phyloP scores from a whole-genome alignment of 2,113 vertebrate species.

The Nettapus auritus region DNA sequence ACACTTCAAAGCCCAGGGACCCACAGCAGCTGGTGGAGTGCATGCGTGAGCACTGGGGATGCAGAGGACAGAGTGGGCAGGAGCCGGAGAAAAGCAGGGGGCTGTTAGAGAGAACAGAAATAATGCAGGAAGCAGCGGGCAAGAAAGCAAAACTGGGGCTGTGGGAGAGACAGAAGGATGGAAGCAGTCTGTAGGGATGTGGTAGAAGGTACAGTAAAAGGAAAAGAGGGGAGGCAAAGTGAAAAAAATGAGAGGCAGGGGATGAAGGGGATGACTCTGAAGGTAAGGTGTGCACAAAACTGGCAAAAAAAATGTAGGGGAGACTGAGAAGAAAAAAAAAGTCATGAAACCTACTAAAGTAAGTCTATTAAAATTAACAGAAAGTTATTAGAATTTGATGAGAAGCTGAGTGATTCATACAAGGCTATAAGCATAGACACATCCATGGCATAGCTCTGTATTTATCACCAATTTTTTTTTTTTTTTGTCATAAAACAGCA shows the following conservation, averaged over 20 bases:
- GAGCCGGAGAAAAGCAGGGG: background rate
- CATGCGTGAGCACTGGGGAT: too few species aligned
- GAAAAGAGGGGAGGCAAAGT: background rate
- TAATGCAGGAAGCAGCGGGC: background rate
- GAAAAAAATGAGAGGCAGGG: background rate
- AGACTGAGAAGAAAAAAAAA: background rate
- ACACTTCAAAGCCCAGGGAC: background rate
- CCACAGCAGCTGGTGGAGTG: too few species aligned
- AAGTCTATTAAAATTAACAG: background rate
- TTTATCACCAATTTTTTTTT: background rate
- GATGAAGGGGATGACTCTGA: background rate
- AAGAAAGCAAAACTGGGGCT: background rate
- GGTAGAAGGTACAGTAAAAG: background rate
- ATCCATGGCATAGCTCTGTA: background rate
- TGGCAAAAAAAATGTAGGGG: background rate
- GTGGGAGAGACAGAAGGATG: background rate
- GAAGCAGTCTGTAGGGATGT: background rate
- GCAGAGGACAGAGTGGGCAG: background rate
- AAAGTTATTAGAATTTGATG: background rate
- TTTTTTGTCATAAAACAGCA: background rate
- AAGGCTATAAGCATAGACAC: accelerated
- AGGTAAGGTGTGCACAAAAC: background rate
- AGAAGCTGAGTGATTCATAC: background rate
- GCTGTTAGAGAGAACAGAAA: background rate
- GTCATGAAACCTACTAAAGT: background rate